Conservation (phyloP, 2,113 vertebrate genomes). For the Sporophila hypoxantha region DNA sequence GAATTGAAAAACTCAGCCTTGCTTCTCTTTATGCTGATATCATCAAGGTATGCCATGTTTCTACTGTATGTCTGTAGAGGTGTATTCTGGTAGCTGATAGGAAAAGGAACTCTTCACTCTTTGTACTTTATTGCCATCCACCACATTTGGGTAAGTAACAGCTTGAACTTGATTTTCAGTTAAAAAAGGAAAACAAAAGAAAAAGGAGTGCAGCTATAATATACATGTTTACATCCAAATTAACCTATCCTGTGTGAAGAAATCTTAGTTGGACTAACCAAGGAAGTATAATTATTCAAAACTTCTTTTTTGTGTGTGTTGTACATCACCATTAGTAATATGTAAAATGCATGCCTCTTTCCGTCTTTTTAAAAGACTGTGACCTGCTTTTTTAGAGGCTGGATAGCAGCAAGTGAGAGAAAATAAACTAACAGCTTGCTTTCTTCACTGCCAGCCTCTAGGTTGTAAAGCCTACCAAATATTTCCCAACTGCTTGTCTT, state of each 20-base stretch:
- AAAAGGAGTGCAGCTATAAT: neutral
- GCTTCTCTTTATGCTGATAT: neutral
- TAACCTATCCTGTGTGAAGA: neutral
- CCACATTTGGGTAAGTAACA: neutral
- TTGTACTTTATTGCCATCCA: neutral
- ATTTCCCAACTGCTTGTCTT: neutral
- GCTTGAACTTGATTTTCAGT: neutral
- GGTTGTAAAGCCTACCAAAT: neutral
- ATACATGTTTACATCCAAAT: neutral
- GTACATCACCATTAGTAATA: neutral
- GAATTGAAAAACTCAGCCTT: neutral
- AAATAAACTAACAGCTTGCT: neutral
- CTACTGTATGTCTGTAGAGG: fast-evolving
- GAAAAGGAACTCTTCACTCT: neutral
- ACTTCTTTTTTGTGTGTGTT: neutral
- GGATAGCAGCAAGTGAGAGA: neutral
- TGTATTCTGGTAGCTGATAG: neutral
- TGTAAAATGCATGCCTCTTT: neutral
- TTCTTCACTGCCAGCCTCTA: neutral
- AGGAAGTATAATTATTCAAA: neutral
- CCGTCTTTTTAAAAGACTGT: neutral
- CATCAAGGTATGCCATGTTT: neutral
- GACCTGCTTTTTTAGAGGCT: neutral
- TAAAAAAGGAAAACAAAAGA: neutral
- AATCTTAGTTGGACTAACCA: neutral